These are phyloP conservation scores for Neodontobutis hainanensis DNA, from an alignment of 2,113 vertebrate species.

Conservation along the genomic window DNA sequence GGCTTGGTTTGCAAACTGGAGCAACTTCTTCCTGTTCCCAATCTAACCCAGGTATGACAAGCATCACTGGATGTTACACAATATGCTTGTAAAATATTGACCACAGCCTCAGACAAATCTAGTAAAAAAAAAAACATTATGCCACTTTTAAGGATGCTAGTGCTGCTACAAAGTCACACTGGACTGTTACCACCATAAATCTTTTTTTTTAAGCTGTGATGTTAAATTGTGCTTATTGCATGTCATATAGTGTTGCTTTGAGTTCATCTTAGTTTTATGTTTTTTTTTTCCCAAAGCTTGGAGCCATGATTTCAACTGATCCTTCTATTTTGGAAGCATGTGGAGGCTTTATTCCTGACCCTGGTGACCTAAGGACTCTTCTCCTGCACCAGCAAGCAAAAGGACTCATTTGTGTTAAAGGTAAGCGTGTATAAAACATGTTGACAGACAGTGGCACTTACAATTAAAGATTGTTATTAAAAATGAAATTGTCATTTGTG, in stretches of 20 bases:
- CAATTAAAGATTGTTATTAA: not conserved
- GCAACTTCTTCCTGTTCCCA: conserved; percentile 73
- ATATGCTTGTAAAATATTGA: no score
- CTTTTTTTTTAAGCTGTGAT: no score
- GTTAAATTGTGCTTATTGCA: conserved; percentile 1
- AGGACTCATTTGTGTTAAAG: conserved; percentile 64
- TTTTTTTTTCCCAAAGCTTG: conserved; percentile 61
- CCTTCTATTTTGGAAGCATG: conserved; percentile 70
- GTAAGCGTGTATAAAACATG: conserved; percentile 30
- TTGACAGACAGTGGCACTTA: not conserved
- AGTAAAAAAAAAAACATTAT: no score
- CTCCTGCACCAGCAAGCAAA: conserved; percentile 71
- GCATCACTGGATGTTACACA: not conserved
- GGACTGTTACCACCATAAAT: no score
- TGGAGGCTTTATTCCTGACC: conserved; percentile 70
- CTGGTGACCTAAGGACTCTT: conserved; percentile 69
- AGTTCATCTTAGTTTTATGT: not conserved
- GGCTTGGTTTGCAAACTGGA: conserved; percentile 75
- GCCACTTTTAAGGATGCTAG: no score
- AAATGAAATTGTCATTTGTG: conserved; percentile 7
- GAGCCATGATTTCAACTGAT: conserved; percentile 72
- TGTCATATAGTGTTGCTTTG: not conserved
- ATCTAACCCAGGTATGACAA: conserved; percentile 67
- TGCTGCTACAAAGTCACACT: no score
- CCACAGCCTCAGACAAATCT: no score